These are phyloP conservation scores for Sepioteuthis lessoniana DNA, from an alignment of 2,888 invertebrate genomes.

Conservation along the genomic window DNA sequence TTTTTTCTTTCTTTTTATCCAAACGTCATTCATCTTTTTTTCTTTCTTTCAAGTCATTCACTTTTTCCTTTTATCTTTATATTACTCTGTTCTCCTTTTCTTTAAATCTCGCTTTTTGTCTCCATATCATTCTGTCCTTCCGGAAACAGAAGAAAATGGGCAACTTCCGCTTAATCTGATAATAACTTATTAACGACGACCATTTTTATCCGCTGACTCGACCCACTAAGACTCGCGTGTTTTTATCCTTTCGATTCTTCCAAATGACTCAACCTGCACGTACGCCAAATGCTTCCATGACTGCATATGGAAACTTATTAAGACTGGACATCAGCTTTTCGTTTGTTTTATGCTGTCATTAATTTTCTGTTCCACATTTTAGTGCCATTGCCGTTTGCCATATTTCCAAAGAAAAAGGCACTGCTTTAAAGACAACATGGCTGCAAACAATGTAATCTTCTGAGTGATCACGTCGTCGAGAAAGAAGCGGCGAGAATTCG, in stretches of 20 bases:
- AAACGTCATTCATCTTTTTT: no score
- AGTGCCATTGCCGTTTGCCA: not conserved
- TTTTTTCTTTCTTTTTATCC: no score
- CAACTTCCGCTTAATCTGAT: conserved; percentile 8
- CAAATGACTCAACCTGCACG: not conserved
- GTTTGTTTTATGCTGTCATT: not conserved
- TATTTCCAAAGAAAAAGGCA: not conserved
- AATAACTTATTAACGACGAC: not conserved
- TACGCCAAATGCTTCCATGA: not conserved
- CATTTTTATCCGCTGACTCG: not conserved
- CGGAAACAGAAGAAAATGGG: not conserved
- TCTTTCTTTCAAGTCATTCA: no score
- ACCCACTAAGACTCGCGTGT: not conserved
- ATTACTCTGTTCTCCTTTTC: not conserved
- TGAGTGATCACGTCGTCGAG: not conserved
- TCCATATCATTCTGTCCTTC: not conserved
- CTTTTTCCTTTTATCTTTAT: no score
- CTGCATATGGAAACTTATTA: not conserved
- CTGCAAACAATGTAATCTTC: no score
- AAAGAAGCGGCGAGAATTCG: not conserved
- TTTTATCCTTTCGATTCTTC: not conserved
- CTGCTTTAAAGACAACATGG: not conserved
- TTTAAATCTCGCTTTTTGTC: not conserved
- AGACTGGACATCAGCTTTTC: not conserved
- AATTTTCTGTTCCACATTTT: not conserved